Evolutionary conservation across 2,888 invertebrate genomes (phyloP).

Genomic region (Lucinisca nassula): DNA sequence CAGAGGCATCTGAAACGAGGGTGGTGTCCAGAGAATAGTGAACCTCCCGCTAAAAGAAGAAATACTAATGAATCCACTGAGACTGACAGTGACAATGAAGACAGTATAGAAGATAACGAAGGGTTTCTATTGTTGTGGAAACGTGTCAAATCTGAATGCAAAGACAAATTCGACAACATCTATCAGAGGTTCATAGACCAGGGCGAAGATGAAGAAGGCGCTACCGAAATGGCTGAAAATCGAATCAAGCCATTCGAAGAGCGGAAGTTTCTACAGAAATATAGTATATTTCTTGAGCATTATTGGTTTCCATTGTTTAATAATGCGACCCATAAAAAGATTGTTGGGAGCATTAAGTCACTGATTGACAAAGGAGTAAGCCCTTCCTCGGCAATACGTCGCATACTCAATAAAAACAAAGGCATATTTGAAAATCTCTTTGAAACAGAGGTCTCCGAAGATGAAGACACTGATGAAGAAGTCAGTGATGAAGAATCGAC

Average conservation of each 20-base stretch:
- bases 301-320: not conserved
- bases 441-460: not conserved
- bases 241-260: not conserved
- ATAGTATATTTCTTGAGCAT: not conserved
- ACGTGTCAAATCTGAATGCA: not conserved
- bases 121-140: too few relatives aligned
- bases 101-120: conserved; percentile 30
- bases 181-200: not conserved
- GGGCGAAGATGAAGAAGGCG: not conserved
- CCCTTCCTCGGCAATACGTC: not conserved
- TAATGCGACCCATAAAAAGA: not conserved
- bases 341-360: not conserved
- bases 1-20: conserved; percentile 45
- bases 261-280: not conserved
- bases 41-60: conserved; percentile 7
- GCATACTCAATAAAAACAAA: not conserved
- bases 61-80: not conserved
- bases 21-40: conserved; percentile 54
- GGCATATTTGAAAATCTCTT: not conserved
- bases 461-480: not conserved
- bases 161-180: conserved; percentile 8
- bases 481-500: not conserved
- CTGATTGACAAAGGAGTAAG: not conserved
- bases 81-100: not conserved
- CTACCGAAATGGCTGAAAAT: conserved; percentile 2